Evolutionary conservation across 2,888 invertebrate species (phyloP), one percentile per base, ranked within the genome.

Genomic region (Penaeus monodon): DNA sequence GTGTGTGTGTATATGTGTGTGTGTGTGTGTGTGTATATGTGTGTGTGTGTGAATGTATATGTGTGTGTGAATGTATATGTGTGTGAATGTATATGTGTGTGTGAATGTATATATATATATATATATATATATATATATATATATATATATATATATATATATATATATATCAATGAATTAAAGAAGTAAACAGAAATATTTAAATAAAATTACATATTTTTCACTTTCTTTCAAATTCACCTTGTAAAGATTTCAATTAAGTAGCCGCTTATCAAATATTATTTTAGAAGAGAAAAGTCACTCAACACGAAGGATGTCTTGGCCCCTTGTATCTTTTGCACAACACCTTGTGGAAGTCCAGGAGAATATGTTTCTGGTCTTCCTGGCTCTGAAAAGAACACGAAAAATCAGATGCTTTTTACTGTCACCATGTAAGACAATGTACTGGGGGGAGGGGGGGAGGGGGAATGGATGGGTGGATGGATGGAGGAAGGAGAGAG

Each of bases 291-390:
- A 20, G n/a, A 20, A 22, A n/a, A 49, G 38, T 57, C 57, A 57
- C 64, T 73, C 83, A 87, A 68, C 86, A 87, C 14, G 86, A 87
- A 20, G 82, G 70, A 3, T 44, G 86, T 65, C 79, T 87, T 49
- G 86, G 77, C 7, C 88, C 88, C 38, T 70, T 83, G 81, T 80
- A 88, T 10, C 81, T 73, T 24, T 66, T 70, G 79, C 88, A 88
- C 17, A 88, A 68, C 24, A 86, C 79, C 84, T 84, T 83, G n/a
- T 84, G 86, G 68, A 88, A 68, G 76, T 88, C 86, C 38, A 84
- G 80, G 14, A 84, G 81, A 49, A 88, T 86, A 22, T 85, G 49
- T 17, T 68, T 68, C 81, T 88, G 88, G 22, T 83, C 88, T 27
- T 80, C 64, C 65, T 84, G 86, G 27, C 81, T 86, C 88, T 88